A percentile compares a stretch with the other conserved stretches of the same genome.
These are phyloP conservation scores for Glossophaga mutica DNA, from an alignment of 2,797 vertebrate genomes.

Conservation along the genomic window DNA sequence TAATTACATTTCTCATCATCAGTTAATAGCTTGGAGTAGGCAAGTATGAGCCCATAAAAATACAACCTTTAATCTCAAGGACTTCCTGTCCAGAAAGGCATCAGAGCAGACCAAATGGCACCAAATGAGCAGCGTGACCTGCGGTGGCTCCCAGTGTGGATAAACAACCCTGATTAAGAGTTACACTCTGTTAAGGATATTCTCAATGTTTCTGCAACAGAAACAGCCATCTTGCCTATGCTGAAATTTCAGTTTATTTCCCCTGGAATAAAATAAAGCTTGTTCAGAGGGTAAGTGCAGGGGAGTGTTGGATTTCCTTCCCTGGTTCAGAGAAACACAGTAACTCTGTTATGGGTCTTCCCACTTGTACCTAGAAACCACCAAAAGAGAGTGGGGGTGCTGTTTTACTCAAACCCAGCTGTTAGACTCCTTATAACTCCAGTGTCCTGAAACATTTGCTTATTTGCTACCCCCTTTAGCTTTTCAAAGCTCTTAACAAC, in stretches of 20 bases:
- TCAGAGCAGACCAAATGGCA: conserved; percentile 84
- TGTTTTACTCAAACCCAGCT: neutral
- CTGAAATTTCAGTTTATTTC: conserved; percentile 67
- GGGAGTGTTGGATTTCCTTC: conserved; percentile 53
- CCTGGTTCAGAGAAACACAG: conserved; percentile 50
- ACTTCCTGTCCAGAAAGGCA: conserved; percentile 84
- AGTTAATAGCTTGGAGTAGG: conserved; percentile 76
- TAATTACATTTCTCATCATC: conserved; percentile 74
- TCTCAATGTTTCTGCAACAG: conserved; percentile 67
- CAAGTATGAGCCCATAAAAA: conserved; percentile 82
- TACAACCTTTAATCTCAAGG: conserved; percentile 85
- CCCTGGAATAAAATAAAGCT: conserved; percentile 58
- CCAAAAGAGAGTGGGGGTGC: neutral
- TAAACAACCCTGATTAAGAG: conserved; percentile 81
- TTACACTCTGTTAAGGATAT: conserved; percentile 66
- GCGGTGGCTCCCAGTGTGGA: conserved; percentile 73
- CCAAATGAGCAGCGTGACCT: conserved; percentile 77
- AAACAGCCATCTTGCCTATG: conserved; percentile 55
- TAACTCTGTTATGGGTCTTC: neutral
- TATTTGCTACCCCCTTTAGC: fast-evolving
- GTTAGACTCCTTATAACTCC: neutral
- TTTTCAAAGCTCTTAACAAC: neutral
- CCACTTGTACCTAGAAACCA: neutral
- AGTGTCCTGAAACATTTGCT: neutral
- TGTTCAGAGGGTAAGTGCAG: conserved; percentile 38